Conservation (phyloP, 1,140 invertebrate species). For the Cephus cinctus region DNA sequence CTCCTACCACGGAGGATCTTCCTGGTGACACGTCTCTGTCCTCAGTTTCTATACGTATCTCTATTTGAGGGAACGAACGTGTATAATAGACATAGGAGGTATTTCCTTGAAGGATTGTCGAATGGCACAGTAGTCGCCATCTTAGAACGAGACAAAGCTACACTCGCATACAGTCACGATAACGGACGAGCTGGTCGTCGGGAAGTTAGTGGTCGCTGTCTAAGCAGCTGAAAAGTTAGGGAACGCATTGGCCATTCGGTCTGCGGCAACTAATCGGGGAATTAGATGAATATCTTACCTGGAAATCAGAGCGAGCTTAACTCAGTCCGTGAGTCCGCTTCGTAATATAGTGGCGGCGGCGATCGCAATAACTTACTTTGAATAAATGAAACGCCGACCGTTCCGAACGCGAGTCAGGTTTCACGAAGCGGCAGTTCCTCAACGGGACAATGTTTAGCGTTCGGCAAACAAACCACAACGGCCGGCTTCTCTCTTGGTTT, state of each 20-base stretch:
- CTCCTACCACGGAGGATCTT: no score
- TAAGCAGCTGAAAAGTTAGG: slow-evolving; percentile 30
- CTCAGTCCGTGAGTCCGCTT: slow-evolving; percentile 21
- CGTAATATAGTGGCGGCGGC: slow-evolving; percentile 33
- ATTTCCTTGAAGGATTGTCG: no score
- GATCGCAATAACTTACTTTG: slow-evolving; percentile 42
- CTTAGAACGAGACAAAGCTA: no score
- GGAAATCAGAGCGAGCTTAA: slow-evolving; percentile 34
- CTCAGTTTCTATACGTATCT: no score
- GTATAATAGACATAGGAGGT: no score
- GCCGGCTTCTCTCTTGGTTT: neutral
- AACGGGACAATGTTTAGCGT: slow-evolving; percentile 35
- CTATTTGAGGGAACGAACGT: no score
- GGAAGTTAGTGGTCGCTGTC: slow-evolving; percentile 34
- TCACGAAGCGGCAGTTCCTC: slow-evolving; percentile 31
- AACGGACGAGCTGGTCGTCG: no score
- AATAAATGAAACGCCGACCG: slow-evolving; percentile 38
- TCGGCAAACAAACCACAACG: slow-evolving; percentile 28
- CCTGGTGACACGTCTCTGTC: no score
- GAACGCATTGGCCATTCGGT: slow-evolving; percentile 24
- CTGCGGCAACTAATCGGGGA: slow-evolving; percentile 29
- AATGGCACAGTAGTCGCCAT: no score
- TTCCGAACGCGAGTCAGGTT: slow-evolving; percentile 37
- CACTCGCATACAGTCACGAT: no score
- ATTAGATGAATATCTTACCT: slow-evolving; percentile 39